A percentile compares a stretch with the other conserved stretches of the same genome.
Conservation (phyloP, 2,797 vertebrate species). For the Thamnophis elegans region DNA sequence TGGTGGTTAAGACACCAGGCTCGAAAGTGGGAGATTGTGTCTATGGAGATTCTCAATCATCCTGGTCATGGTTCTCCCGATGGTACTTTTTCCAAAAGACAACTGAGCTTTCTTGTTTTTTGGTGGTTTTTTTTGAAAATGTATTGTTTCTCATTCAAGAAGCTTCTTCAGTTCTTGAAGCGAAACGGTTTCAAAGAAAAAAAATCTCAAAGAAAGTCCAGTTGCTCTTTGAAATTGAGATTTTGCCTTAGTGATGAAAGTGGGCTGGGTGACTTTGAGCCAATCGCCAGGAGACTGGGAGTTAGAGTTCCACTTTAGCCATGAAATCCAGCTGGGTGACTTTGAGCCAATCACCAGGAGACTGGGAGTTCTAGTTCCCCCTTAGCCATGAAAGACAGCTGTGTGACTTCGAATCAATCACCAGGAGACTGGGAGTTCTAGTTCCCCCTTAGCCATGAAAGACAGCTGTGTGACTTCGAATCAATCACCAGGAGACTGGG, state of each 20-base stretch:
- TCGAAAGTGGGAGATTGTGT: neutral
- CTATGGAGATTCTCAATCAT: neutral
- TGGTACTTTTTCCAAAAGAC: neutral
- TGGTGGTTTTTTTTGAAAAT: neutral
- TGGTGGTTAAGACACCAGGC: neutral
- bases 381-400: too few species aligned
- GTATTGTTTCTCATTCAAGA: neutral
- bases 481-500: too few species aligned
- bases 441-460: too few species aligned
- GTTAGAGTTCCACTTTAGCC: too few species aligned
- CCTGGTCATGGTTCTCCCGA: neutral
- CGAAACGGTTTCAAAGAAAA: neutral
- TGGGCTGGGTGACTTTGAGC: too few species aligned
- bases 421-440: too few species aligned
- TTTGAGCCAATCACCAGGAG: too few species aligned
- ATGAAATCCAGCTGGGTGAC: too few species aligned
- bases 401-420: too few species aligned
- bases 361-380: too few species aligned
- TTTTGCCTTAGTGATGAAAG: neutral
- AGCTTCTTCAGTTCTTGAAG: neutral
- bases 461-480: fast-evolving
- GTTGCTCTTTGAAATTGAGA: neutral
- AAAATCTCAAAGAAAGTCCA: neutral
- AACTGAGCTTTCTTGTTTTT: neutral
- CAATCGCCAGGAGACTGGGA: too few species aligned